Evolutionary conservation across 2,888 invertebrate species (phyloP).

Genomic region (Phorcus lineatus): DNA sequence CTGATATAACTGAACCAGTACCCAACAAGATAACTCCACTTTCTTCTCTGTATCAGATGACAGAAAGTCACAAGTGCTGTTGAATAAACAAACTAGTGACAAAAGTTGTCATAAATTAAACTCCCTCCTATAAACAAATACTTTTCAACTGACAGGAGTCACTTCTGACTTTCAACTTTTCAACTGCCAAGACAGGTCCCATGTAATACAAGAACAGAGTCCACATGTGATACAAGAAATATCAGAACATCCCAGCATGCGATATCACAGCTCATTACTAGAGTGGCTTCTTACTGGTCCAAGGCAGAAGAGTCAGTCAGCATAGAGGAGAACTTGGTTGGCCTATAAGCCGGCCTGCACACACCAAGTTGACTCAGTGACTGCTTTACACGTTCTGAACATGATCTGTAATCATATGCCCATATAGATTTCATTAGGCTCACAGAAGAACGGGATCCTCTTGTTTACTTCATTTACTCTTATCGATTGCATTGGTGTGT

Average conservation of each 20-base stretch:
- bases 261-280: neutral
- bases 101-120: neutral
- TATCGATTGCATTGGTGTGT: neutral
- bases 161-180: too few relatives aligned
- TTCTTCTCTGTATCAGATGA: too few relatives aligned
- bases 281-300: neutral
- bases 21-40: too few relatives aligned
- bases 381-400: neutral
- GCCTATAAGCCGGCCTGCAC: neutral
- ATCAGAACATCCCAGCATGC: too few relatives aligned
- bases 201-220: too few relatives aligned
- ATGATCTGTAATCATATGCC: slow-evolving; percentile 24
- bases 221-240: too few relatives aligned
- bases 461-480: slow-evolving; percentile 20
- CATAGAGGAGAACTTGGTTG: neutral
- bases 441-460: neutral
- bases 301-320: neutral
- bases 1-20: neutral
- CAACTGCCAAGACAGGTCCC: too few relatives aligned
- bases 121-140: too few relatives aligned
- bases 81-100: neutral
- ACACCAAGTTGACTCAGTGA: neutral
- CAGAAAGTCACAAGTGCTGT: neutral
- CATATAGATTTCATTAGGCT: slow-evolving; percentile 19
- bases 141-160: too few relatives aligned